phyloP scores from a whole-genome alignment of 2,888 invertebrate species.

The Galerucella nymphaeae region DNA sequence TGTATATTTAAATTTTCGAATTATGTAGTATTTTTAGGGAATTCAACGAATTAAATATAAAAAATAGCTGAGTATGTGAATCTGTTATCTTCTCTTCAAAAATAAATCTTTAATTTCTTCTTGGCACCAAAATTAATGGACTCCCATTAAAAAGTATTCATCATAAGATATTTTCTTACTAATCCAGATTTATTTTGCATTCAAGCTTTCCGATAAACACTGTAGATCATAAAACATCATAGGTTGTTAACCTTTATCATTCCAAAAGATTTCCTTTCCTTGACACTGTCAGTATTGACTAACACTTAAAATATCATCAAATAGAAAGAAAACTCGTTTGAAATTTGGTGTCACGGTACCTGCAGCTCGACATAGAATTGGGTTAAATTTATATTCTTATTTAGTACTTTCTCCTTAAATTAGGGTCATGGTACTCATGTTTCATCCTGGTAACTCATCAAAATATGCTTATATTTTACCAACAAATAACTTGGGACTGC shows the following conservation, averaged over 20 bases:
- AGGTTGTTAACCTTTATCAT: constrained; percentile 21
- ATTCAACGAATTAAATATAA: too few species aligned
- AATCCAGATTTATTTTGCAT: neutral
- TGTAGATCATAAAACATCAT: neutral
- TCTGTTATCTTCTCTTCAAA: too few species aligned
- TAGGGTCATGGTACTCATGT: constrained; percentile 23
- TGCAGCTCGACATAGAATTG: constrained; percentile 26
- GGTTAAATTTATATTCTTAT: constrained; percentile 32
- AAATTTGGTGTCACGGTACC: constrained; percentile 25
- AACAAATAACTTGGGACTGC: constrained; percentile 9
- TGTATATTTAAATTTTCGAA: too few species aligned
- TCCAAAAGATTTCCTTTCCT: constrained; percentile 24
- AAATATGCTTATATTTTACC: constrained; percentile 12
- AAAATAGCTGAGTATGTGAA: too few species aligned
- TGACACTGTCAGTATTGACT: constrained; percentile 33
- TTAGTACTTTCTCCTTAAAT: constrained; percentile 22
- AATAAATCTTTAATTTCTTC: too few species aligned
- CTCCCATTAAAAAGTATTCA: too few species aligned
- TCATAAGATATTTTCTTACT: too few species aligned
- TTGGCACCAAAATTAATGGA: too few species aligned
- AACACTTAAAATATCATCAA: constrained; percentile 34
- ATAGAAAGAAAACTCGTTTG: constrained; percentile 32
- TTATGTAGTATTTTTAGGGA: too few species aligned
- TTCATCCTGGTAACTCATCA: constrained; percentile 8
- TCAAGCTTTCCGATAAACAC: neutral